A percentile compares a stretch with the other conserved stretches of the same genome.
These are phyloP conservation scores for Argynnis bischoffii DNA, from an alignment of 2,888 invertebrate genomes.

Conservation along the genomic window DNA sequence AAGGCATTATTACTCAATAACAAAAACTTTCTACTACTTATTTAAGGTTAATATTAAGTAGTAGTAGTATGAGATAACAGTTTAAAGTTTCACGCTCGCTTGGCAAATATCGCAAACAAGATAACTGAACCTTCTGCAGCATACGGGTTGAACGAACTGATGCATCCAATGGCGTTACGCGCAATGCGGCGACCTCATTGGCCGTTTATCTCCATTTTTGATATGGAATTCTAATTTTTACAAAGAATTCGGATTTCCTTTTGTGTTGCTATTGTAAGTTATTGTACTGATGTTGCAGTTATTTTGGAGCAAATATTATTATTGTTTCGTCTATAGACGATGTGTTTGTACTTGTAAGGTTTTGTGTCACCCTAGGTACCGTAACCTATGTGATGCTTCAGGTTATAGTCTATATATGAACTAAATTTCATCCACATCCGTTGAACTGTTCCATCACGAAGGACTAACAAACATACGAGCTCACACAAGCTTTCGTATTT, in stretches of 20 bases:
- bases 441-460: too few species aligned
- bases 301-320: too few species aligned
- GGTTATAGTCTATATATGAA: too few species aligned
- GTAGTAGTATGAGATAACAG: slow-evolving; percentile 14
- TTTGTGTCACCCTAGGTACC: too few species aligned
- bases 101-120: slow-evolving; percentile 21
- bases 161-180: slow-evolving; percentile 51
- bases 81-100: slow-evolving; percentile 9
- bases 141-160: slow-evolving; percentile 64
- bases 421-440: too few species aligned
- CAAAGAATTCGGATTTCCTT: slow-evolving; percentile 2
- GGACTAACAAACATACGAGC: too few species aligned
- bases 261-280: background rate
- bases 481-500: too few species aligned
- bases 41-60: background rate
- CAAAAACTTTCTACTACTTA: background rate
- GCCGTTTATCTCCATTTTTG: slow-evolving; percentile 39
- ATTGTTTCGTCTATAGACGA: too few species aligned
- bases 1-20: too few species aligned
- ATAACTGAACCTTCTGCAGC: slow-evolving; percentile 24
- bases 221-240: slow-evolving; percentile 32
- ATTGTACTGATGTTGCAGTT: too few species aligned
- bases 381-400: too few species aligned
- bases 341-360: too few species aligned
- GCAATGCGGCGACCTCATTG: slow-evolving; percentile 76